phyloP scores from a whole-genome alignment of 1,140 invertebrate species.

The Vanessa tameamea region DNA sequence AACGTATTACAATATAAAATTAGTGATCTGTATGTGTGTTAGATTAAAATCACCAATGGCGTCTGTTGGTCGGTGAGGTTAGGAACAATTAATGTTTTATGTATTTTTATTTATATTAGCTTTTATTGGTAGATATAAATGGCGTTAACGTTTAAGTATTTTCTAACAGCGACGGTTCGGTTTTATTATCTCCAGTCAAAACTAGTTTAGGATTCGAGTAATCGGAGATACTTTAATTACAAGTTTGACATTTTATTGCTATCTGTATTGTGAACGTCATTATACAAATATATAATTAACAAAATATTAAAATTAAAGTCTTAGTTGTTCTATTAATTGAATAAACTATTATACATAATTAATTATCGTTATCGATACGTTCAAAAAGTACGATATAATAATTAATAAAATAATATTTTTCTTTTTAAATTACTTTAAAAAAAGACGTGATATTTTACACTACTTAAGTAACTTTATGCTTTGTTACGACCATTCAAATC shows the following conservation, averaged over 20 bases:
- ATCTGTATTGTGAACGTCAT: background rate
- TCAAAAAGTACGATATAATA: no score
- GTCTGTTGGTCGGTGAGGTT: background rate
- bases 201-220: constrained; percentile 1
- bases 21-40: constrained; percentile 26
- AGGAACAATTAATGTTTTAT: constrained; percentile 29
- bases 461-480: background rate
- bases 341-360: no score
- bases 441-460: background rate
- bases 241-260: background rate
- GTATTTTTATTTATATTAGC: constrained; percentile 14
- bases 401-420: no score
- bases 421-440: no score
- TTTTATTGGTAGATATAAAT: constrained; percentile 23
- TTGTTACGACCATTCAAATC: background rate
- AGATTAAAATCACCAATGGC: constrained; percentile 21
- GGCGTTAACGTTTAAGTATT: constrained; percentile 34
- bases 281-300: background rate
- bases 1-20: constrained; percentile 1
- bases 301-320: background rate
- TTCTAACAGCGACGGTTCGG: constrained; percentile 26
- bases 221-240: background rate
- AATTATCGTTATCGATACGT: no score
- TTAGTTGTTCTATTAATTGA: background rate
- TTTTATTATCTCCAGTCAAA: constrained; percentile 12